Evolutionary conservation across 2,113 vertebrate species (phyloP).

Genomic region (Dasyornis broadbenti): DNA sequence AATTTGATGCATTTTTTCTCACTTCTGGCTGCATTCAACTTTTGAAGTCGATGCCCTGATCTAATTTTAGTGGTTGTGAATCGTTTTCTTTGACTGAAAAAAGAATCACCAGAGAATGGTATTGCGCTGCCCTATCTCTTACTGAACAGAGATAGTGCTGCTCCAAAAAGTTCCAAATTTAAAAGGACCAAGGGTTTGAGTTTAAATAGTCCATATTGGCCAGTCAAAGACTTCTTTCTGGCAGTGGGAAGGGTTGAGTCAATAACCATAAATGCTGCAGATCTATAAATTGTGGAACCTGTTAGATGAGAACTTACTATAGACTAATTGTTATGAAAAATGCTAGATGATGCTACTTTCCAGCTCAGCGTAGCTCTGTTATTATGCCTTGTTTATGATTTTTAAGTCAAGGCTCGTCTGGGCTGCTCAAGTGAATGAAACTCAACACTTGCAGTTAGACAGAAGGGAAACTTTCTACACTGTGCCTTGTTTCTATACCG

Average conservation of each 20-base stretch:
- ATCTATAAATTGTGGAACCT: neutral
- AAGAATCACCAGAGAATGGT: neutral
- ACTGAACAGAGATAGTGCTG: neutral
- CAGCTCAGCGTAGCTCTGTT: neutral
- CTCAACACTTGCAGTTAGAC: neutral
- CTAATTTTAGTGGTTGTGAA: neutral
- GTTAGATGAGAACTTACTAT: neutral
- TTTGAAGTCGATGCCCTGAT: neutral
- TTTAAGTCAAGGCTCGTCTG: neutral
- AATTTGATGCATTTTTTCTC: neutral
- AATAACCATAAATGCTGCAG: neutral
- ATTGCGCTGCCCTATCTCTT: neutral
- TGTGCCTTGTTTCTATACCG: neutral
- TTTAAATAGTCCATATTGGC: neutral
- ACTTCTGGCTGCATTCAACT: neutral
- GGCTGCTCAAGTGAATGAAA: neutral
- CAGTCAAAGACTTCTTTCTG: neutral
- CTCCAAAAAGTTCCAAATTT: neutral
- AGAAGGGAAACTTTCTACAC: neutral
- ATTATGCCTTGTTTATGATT: neutral
- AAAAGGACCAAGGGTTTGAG: neutral
- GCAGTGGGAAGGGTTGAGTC: neutral
- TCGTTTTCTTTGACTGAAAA: neutral
- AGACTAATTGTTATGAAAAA: neutral
- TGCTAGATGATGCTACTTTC: neutral